These are phyloP conservation scores for Halisarca cf. caerulea DNA, from an alignment of 37 sponge, comb jelly and placozoan species.

Conservation along the genomic window DNA sequence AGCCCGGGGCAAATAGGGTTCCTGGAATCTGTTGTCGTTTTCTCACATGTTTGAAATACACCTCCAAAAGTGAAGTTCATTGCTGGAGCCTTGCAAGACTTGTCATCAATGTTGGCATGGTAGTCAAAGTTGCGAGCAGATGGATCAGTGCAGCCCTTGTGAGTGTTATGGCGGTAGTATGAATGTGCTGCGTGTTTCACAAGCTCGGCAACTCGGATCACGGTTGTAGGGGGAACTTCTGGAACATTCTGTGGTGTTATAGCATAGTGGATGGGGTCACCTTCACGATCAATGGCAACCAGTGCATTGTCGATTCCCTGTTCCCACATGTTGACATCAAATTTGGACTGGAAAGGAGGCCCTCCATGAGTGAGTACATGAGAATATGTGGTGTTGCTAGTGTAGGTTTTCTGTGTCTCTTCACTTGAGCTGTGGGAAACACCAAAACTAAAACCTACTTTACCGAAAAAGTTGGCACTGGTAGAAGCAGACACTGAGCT, in stretches of 20 bases:
- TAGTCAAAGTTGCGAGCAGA: conserved; percentile 48
- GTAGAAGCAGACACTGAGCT: conserved; percentile 42
- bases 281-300: conserved; percentile 54
- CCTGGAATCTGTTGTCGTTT: not conserved
- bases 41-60: conserved; percentile 48
- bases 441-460: not conserved
- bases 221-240: conserved; percentile 29
- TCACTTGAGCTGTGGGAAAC: not conserved
- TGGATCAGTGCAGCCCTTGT: conserved; percentile 49
- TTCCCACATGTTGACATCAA: conserved; percentile 45
- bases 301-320: conserved; percentile 36
- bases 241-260: conserved; percentile 37
- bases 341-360: conserved; percentile 24
- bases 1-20: not conserved
- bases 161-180: conserved; percentile 45
- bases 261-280: conserved; percentile 40
- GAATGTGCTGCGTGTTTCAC: conserved; percentile 13
- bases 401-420: not conserved
- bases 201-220: not conserved
- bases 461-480: conserved; percentile 41
- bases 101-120: conserved; percentile 30
- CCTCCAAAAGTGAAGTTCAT: conserved; percentile 55
- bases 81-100: conserved; percentile 27
- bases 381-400: conserved; percentile 47
- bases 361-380: conserved; percentile 45